Evolutionary conservation across 1,140 invertebrate species (phyloP).

Genomic region (honey bee (Apis mellifera)): DNA sequence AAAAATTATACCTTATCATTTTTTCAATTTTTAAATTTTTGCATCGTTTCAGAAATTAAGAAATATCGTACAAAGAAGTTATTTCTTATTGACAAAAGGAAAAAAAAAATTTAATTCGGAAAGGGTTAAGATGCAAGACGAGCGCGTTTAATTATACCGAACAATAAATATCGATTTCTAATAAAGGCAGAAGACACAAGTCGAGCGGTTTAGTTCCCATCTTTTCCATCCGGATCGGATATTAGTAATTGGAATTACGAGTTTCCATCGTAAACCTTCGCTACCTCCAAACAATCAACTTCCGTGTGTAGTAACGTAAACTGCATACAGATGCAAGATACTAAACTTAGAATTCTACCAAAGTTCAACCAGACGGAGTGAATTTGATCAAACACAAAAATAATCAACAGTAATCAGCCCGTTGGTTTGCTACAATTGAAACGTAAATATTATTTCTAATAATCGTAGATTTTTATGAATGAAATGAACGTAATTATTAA

Average conservation of each 20-base stretch:
- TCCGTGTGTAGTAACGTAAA: not conserved
- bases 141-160: not conserved
- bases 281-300: slow-evolving; percentile 13
- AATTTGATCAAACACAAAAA: too few relatives aligned
- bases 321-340: slow-evolving; percentile 3
- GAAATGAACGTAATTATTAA: not conserved
- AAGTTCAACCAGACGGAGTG: not conserved
- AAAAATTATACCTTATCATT: too few relatives aligned
- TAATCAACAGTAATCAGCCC: not conserved
- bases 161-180: slow-evolving; percentile 10
- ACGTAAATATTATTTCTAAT: not conserved
- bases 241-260: slow-evolving; percentile 29
- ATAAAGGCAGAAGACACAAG: slow-evolving; percentile 2
- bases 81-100: too few relatives aligned
- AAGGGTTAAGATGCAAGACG: not conserved
- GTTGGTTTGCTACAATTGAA: not conserved
- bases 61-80: too few relatives aligned
- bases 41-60: too few relatives aligned
- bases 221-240: not conserved
- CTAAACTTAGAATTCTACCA: not conserved
- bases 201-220: not conserved
- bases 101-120: too few relatives aligned
- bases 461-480: not conserved
- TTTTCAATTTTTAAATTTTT: too few relatives aligned
- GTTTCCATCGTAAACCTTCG: slow-evolving; percentile 8